Base-by-base conservation (phyloP, 2,797 vertebrate species). In the Acrossocheilus fasciatus region DNA sequence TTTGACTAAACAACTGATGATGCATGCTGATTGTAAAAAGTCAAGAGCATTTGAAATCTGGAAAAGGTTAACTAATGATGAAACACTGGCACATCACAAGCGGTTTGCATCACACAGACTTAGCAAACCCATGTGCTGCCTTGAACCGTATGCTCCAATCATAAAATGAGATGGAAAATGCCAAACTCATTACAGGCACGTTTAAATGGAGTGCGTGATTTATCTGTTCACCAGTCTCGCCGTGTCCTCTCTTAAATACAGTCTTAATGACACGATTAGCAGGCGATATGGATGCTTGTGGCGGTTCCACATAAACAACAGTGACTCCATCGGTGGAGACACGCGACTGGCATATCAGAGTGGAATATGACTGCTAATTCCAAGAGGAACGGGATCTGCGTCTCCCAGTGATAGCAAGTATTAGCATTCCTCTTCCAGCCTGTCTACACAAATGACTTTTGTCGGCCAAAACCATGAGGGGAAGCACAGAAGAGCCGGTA, bases 261-360 rank as follows among this genome's bases (percentile, higher is more conserved):
- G 66, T 70, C 72, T 82, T 82, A 89, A 91, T 86, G 34, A 78
- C 78, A 70, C 52, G 26, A 83, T 84, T 87, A 79, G 34, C 47
- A 84, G 69, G 23, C 45, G 52, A 34, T 68, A 41, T n/a, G 23
- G 54, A 57, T 10, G 59, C 18, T 39, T 34, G 57, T 4, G 47
- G 20, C 11, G 39, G 34, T 47, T 82, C 20, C 59, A 57, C n/a
- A 52, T 15, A 86, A 80, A 64, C 30, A 47, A 8, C 34, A 15
- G 23, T 17, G 50, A 50, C 72, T 59, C 23, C 4, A 84, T 73
- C 64, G 36, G 6, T 1, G 0, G 50, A 41, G 68, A 69, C 20
- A 6, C n/a, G 2, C 30, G 18, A 20, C 23, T 77, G 59, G 26
- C 72, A 43, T 75, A 36, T n/a, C 10, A 11, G 47, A 80, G 39